These are phyloP conservation scores for Papio anubis DNA, from an alignment of 2,113 vertebrate species.

Conservation along the genomic window DNA sequence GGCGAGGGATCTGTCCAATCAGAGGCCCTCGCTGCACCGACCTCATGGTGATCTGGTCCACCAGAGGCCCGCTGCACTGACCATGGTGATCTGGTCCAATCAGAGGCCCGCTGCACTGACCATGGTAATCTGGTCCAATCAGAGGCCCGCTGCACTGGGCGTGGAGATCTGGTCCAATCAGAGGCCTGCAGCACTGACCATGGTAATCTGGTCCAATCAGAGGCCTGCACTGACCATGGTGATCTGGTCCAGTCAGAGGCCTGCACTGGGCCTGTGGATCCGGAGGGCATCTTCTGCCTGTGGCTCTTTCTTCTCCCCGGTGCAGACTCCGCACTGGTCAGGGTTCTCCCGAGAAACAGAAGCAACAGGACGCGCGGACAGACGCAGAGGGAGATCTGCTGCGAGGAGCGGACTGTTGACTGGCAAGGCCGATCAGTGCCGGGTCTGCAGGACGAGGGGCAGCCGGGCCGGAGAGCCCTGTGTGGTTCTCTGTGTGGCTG, in stretches of 20 bases:
- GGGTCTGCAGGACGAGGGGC: rapidly evolving
- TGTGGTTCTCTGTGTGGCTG: background rate
- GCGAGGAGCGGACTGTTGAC: rapidly evolving
- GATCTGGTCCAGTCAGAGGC: too few species aligned
- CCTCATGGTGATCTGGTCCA: too few species aligned
- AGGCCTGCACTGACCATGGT: rapidly evolving
- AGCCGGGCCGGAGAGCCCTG: background rate
- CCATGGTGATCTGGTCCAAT: too few species aligned
- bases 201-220: too few species aligned
- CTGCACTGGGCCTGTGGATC: background rate
- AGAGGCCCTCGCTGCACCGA: too few species aligned
- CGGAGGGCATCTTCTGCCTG: background rate
- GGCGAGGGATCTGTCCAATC: too few species aligned
- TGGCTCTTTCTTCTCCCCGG: background rate
- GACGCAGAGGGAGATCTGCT: too few species aligned
- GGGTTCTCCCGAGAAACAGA: background rate
- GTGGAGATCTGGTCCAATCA: too few species aligned
- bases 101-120: too few species aligned
- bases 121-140: too few species aligned
- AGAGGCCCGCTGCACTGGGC: rapidly evolving
- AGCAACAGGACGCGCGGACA: rapidly evolving
- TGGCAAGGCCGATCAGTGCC: rapidly evolving
- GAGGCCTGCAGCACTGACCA: too few species aligned
- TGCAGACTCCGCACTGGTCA: rapidly evolving
- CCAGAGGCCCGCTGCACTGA: too few species aligned